These are phyloP conservation scores for Meliscaeva auricollis DNA, from an alignment of 2,888 invertebrate species.

Conservation along the genomic window DNA sequence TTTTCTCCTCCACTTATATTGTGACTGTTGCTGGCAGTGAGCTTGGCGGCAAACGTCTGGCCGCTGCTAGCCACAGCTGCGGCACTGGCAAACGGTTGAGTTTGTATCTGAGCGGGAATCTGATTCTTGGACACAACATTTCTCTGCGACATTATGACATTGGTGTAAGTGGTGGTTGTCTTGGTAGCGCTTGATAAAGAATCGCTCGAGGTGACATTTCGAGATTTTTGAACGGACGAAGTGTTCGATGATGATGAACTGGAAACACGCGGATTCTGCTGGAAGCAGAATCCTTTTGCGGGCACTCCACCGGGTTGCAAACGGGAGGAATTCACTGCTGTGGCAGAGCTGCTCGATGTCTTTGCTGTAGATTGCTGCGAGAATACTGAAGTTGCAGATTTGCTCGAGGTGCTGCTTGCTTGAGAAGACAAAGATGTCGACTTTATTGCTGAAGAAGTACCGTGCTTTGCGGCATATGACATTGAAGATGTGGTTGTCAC, in stretches of 20 bases:
- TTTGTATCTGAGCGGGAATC: slow-evolving; percentile 48
- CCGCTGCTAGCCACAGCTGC: slow-evolving; percentile 69
- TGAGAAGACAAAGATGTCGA: slow-evolving; percentile 75
- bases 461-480: slow-evolving; percentile 76
- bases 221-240: slow-evolving; percentile 53
- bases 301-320: slow-evolving; percentile 82
- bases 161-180: slow-evolving; percentile 86
- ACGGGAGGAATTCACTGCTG: slow-evolving; percentile 44
- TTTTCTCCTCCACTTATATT: slow-evolving; percentile 75
- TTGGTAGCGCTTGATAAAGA: slow-evolving; percentile 82
- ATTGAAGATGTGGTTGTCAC: slow-evolving; percentile 79
- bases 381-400: slow-evolving; percentile 40
- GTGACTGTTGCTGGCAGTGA: slow-evolving; percentile 83
- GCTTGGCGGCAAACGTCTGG: slow-evolving; percentile 84
- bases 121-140: slow-evolving; percentile 79
- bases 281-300: slow-evolving; percentile 80
- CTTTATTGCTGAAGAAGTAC: slow-evolving; percentile 79
- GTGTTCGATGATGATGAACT: slow-evolving; percentile 59
- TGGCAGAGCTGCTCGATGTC: slow-evolving; percentile 36
- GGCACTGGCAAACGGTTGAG: slow-evolving; percentile 55
- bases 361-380: slow-evolving; percentile 52
- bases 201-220: slow-evolving; percentile 67
- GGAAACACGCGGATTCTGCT: slow-evolving; percentile 77
- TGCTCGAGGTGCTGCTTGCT: slow-evolving; percentile 40
- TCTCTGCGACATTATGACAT: slow-evolving; percentile 86